A percentile compares a stretch with the other conserved stretches of the same genome.
phyloP scores from a whole-genome alignment of 37 sponge, comb jelly and placozoan species.

The Oopsacas minuta region DNA sequence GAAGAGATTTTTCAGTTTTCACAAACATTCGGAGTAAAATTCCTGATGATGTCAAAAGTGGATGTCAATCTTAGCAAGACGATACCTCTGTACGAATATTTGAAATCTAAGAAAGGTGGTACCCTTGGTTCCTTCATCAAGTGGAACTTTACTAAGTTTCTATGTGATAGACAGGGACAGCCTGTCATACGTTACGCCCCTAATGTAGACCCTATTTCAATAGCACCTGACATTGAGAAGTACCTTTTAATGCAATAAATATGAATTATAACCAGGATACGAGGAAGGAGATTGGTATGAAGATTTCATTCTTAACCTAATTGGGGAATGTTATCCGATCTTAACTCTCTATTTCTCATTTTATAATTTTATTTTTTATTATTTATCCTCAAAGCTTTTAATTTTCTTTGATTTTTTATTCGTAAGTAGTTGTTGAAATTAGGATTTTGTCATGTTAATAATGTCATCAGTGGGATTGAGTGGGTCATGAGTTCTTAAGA shows the following conservation, averaged over 20 bases:
- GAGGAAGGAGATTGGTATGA: not conserved
- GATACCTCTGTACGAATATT: constrained; percentile 33
- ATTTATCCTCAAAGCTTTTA: too few relatives aligned
- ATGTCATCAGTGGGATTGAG: too few relatives aligned
- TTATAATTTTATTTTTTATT: too few relatives aligned
- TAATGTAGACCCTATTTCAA: constrained; percentile 34
- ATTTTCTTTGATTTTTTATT: too few relatives aligned
- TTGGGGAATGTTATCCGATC: not conserved
- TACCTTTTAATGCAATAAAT: not conserved
- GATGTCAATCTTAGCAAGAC: constrained; percentile 25
- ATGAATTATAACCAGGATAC: not conserved
- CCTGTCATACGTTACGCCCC: constrained; percentile 58
- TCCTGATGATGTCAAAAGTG: constrained; percentile 61
- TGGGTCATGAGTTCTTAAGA: too few relatives aligned
- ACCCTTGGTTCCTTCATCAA: constrained; percentile 15
- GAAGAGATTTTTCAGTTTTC: constrained; percentile 36
- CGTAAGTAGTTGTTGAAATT: too few relatives aligned
- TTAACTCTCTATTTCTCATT: not conserved
- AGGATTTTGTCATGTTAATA: too few relatives aligned
- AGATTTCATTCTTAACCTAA: not conserved
- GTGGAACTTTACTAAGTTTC: constrained; percentile 82
- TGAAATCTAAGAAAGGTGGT: not conserved
- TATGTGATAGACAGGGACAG: constrained; percentile 41
- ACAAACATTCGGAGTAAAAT: constrained; percentile 22
- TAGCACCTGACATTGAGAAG: not conserved